Base-by-base conservation (phyloP, 2,797 vertebrate species). In the Pseudomugil tenellus region DNA sequence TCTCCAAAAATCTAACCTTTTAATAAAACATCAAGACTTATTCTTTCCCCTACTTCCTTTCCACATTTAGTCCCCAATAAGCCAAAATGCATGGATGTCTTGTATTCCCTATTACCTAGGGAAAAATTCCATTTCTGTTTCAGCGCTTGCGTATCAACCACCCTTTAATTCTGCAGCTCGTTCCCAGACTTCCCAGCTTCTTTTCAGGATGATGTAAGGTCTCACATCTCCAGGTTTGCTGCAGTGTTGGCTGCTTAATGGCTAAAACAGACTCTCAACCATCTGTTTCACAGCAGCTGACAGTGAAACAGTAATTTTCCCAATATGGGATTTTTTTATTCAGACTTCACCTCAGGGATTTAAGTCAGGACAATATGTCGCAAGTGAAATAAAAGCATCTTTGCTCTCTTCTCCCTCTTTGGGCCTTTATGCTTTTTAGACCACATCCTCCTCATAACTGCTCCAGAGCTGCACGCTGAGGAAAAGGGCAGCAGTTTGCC, bases 271-370 rank as follows among this genome's bases (percentile, higher is more conserved):
- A 61, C 71, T 2, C 32, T 60, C 9, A 19, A 13, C 67, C 84
- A 88, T 90, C 77, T 90, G 85, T 58, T 76, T 73, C 28, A 12
- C 73, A 58, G 70, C 80, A 82, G 79, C 77, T 73, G 71, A 77
- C 35, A 11, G 59, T 28, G 49, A 25, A 72, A 46, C 55, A 54
- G 54, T 48, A 63, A 51, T 64, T 62, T 49, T 35, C 19, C 39
- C 32, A 17, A 4, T 23, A 77, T 25, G 1, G 54, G 14, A 10
- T 25, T 37, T 79, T 74, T 75, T 73, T 70, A 2, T 19, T 71
- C 39, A 59, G 46, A 84, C 37, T 66, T 73, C 23, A 65, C 72
- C 57, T 28, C 26, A 41, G 67, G 55, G 74, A 70, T 43, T 80
- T 32, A 54, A 58, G 52, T 75, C 29, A n/a, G 77, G 67, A 70